phyloP scores from a whole-genome alignment of 2,888 invertebrate species.

The Drosophila siamana region DNA sequence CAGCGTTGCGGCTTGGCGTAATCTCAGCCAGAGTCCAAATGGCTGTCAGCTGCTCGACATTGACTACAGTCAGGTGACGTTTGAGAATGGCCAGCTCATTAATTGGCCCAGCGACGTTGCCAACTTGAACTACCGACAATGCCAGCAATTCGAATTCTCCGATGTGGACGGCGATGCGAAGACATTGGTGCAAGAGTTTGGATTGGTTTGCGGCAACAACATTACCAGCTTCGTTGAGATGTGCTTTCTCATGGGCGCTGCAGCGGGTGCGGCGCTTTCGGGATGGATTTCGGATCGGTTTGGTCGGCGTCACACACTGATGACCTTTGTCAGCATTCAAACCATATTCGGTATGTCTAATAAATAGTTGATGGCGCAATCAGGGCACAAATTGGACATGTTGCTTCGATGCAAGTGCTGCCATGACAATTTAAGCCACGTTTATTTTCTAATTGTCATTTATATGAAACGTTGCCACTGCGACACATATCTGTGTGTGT shows the following conservation, averaged over 20 bases:
- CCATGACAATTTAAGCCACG: conserved; percentile 40
- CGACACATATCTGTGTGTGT: conserved; percentile 5
- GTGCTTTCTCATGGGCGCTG: conserved; percentile 88
- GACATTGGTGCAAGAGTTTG: conserved; percentile 88
- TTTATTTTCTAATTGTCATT: conserved; percentile 73
- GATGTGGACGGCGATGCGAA: conserved; percentile 70
- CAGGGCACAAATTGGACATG: conserved; percentile 30
- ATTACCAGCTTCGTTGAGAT: conserved; percentile 88
- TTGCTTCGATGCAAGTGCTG: not conserved
- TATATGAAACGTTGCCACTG: conserved; percentile 51
- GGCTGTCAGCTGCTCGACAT: conserved; percentile 85
- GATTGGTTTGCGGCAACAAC: conserved; percentile 87
- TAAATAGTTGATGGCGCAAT: conserved; percentile 51
- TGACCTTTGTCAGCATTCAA: conserved; percentile 87
- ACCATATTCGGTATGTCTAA: conserved; percentile 86
- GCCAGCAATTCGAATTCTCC: conserved; percentile 85
- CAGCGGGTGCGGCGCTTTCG: conserved; percentile 88
- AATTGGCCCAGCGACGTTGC: conserved; percentile 63
- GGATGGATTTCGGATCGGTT: conserved; percentile 89
- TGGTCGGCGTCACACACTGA: conserved; percentile 88
- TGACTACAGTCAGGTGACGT: conserved; percentile 59
- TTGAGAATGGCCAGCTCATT: conserved; percentile 49
- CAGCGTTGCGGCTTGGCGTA: conserved; percentile 86
- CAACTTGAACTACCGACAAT: conserved; percentile 71
- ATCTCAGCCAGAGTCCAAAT: conserved; percentile 86